phyloP scores from a whole-genome alignment of 2,888 invertebrate species.

The Bembecia ichneumoniformis region DNA sequence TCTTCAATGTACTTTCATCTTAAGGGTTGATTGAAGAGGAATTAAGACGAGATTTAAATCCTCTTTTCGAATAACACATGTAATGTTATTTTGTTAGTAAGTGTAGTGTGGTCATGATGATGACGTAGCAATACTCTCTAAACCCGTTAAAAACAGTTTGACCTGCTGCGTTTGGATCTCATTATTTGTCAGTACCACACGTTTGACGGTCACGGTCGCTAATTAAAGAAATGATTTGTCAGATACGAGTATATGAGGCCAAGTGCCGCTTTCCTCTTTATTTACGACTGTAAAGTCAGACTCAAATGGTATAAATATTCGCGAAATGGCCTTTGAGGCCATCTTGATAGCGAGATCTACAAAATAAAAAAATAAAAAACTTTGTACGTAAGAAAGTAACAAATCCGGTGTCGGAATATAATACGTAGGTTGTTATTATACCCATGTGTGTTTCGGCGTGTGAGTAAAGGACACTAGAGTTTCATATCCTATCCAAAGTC shows the following conservation, averaged over 20 bases:
- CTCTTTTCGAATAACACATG: too few species aligned
- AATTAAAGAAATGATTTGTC: conserved; percentile 52
- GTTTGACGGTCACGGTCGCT: conserved; percentile 30
- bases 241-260: conserved; percentile 31
- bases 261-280: conserved; percentile 31
- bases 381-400: too few species aligned
- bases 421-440: too few species aligned
- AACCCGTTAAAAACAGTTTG: conserved; percentile 8
- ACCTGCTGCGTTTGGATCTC: conserved; percentile 1
- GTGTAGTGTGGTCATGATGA: background rate
- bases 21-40: too few species aligned
- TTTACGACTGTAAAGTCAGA: background rate
- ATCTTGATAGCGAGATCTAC: too few species aligned
- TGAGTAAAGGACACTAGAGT: too few species aligned
- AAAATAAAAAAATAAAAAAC: conserved; percentile 2
- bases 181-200: conserved; percentile 8
- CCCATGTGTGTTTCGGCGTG: too few species aligned
- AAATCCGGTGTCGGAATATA: too few species aligned
- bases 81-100: background rate
- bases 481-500: too few species aligned
- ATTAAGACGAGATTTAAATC: too few species aligned
- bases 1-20: too few species aligned
- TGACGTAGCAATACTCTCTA: conserved; percentile 5
- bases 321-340: too few species aligned
- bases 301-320: background rate